phyloP scores from a whole-genome alignment of 37 sponge, comb jelly and placozoan species.

The Ianthella basta region DNA sequence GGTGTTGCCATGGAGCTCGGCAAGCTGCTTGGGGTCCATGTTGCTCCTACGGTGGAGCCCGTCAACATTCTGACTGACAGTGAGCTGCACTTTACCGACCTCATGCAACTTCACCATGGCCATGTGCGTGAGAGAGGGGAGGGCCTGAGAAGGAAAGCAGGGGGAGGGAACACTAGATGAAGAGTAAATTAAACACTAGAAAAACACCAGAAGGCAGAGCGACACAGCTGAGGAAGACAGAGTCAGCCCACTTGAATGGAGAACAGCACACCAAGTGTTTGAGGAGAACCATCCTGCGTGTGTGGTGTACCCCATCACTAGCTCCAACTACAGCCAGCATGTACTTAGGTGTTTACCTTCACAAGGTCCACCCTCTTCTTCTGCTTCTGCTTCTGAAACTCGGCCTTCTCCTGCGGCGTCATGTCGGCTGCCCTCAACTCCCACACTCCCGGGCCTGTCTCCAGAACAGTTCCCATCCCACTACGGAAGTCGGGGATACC shows the following conservation, averaged over 20 bases:
- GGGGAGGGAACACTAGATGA: too few relatives aligned
- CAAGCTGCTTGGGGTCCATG: constrained; percentile 55
- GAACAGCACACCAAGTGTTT: too few relatives aligned
- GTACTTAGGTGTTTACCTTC: not conserved
- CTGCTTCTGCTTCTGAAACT: constrained; percentile 22
- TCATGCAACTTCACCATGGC: constrained; percentile 83
- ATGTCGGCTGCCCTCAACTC: constrained; percentile 56
- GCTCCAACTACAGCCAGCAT: not conserved
- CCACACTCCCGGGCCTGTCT: constrained; percentile 93
- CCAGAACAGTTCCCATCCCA: constrained; percentile 91
- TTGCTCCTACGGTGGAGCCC: constrained; percentile 89
- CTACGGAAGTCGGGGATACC: constrained; percentile 91
- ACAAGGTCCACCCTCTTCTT: not conserved
- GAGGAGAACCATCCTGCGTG: too few relatives aligned
- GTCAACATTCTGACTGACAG: constrained; percentile 87
- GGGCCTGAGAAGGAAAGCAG: constrained; percentile 25
- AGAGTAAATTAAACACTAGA: too few relatives aligned
- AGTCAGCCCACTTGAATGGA: too few relatives aligned
- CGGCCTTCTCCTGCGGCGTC: not conserved
- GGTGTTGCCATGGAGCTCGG: constrained; percentile 93
- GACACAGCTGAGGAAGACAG: too few relatives aligned
- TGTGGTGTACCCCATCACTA: too few relatives aligned
- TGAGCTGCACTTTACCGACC: constrained; percentile 65
- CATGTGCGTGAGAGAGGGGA: constrained; percentile 87
- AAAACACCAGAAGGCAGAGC: too few relatives aligned